phyloP scores from a whole-genome alignment of 2,113 vertebrate species.

The Asarcornis scutulata region DNA sequence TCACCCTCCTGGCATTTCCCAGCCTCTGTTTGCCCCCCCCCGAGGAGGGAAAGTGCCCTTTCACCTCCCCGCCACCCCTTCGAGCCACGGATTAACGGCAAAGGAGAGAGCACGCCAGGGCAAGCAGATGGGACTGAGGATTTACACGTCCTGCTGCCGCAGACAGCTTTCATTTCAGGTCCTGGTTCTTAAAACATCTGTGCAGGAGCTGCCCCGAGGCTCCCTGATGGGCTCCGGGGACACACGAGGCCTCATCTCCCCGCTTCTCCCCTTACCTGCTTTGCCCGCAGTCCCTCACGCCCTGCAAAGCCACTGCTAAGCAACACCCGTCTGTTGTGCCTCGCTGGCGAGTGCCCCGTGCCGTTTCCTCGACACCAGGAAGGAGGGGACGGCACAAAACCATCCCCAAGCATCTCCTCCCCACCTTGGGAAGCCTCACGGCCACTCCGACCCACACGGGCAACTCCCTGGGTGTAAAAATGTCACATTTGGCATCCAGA shows the following conservation, averaged over 20 bases:
- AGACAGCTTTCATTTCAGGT: too few relatives aligned
- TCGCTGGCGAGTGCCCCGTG: background rate
- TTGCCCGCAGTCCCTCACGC: background rate
- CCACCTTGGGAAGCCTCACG: background rate
- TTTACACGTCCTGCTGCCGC: background rate
- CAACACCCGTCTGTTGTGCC: conserved; percentile 40
- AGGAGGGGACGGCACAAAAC: background rate
- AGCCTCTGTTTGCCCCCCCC: background rate
- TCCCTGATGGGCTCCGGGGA: fast-evolving
- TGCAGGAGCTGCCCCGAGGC: background rate
- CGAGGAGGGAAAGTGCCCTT: background rate
- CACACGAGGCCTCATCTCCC: fast-evolving
- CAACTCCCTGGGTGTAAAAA: background rate
- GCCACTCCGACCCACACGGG: fast-evolving
- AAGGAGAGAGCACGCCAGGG: background rate
- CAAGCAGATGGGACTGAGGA: background rate
- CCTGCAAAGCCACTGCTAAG: conserved; percentile 3
- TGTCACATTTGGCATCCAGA: background rate
- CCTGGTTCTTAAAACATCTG: too few relatives aligned
- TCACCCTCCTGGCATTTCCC: background rate
- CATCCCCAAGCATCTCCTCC: background rate
- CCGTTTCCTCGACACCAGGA: background rate
- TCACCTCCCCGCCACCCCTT: background rate
- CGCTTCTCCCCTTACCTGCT: background rate
- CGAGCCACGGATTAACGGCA: background rate